Conservation (phyloP, 2,888 invertebrate species). For the Hemicrepidius hirtus region DNA sequence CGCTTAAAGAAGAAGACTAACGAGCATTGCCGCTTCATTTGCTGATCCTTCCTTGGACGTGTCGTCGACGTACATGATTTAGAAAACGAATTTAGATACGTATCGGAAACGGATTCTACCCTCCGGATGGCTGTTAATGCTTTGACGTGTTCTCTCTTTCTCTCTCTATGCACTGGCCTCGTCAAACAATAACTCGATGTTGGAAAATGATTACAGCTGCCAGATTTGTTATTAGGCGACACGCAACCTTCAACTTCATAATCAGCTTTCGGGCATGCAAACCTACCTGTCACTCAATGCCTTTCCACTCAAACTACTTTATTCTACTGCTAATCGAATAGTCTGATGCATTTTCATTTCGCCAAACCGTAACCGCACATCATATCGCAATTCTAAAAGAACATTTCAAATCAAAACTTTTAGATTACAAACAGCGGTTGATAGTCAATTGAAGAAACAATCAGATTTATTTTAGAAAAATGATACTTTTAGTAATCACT, state of each 20-base stretch:
- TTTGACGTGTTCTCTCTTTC: slow-evolving; percentile 63
- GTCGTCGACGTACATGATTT: slow-evolving; percentile 40
- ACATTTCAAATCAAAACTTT: too few species aligned
- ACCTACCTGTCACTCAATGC: slow-evolving; percentile 64
- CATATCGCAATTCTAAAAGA: too few species aligned
- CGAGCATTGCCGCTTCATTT: slow-evolving; percentile 37
- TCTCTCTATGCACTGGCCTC: too few species aligned
- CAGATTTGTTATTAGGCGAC: slow-evolving; percentile 67
- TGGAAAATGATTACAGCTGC: slow-evolving; percentile 65
- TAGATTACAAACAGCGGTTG: too few species aligned
- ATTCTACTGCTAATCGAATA: slow-evolving; percentile 17
- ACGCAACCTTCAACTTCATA: slow-evolving; percentile 66
- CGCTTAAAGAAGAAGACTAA: slow-evolving; percentile 27
- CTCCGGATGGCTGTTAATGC: slow-evolving; percentile 59
- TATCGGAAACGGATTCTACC: slow-evolving; percentile 41
- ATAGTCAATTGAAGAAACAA: too few species aligned
- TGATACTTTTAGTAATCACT: too few species aligned
- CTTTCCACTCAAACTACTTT: slow-evolving; percentile 45
- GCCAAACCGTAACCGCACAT: neutral
- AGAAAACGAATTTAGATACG: slow-evolving; percentile 47
- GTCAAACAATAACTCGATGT: slow-evolving; percentile 66
- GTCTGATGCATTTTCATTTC: neutral
- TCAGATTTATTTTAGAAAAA: too few species aligned
- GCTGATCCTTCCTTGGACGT: slow-evolving; percentile 36
- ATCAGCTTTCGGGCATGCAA: slow-evolving; percentile 67